Conservation (phyloP, 2,113 vertebrate genomes). For the Speoplatyrhinus poulsoni region DNA sequence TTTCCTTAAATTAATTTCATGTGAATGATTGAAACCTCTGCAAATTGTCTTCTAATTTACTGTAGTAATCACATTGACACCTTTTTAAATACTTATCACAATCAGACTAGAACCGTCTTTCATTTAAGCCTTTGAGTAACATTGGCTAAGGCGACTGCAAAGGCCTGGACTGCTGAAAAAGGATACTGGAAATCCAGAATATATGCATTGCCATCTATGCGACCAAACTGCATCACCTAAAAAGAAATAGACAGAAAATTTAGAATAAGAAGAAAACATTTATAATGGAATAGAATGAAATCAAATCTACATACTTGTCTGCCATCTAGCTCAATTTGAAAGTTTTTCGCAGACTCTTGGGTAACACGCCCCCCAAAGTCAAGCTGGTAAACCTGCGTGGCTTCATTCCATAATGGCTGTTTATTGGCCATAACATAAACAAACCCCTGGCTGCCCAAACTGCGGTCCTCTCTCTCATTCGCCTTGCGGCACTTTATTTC, state of each 20-base stretch:
- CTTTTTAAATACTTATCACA: not conserved
- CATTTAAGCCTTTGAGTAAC: slow-evolving; percentile 98
- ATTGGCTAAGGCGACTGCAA: slow-evolving; percentile 97
- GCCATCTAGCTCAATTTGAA: slow-evolving; percentile 98
- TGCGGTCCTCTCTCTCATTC: slow-evolving; percentile 92
- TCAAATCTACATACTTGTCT: slow-evolving; percentile 83
- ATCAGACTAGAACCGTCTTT: slow-evolving; percentile 48
- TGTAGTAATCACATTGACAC: too few relatives aligned
- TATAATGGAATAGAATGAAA: not conserved
- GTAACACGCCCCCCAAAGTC: slow-evolving; percentile 98
- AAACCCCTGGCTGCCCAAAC: slow-evolving; percentile 94
- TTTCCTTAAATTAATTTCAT: slow-evolving; percentile 11
- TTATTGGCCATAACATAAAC: slow-evolving; percentile 99
- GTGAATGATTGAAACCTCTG: not conserved
- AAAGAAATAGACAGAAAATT: slow-evolving; percentile 23
- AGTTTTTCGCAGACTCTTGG: slow-evolving; percentile 98
- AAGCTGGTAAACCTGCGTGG: slow-evolving; percentile 97
- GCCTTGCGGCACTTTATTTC: slow-evolving; percentile 95
- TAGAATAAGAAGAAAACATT: not conserved
- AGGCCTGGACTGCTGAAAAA: slow-evolving; percentile 98
- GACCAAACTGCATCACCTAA: slow-evolving; percentile 98
- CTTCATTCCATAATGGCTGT: slow-evolving; percentile 97
- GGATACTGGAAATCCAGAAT: slow-evolving; percentile 99
- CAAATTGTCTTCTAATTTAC: slow-evolving; percentile 3
- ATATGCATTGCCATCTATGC: slow-evolving; percentile 97